These are phyloP conservation scores for Ctenicera cuprea DNA, from an alignment of 2,888 invertebrate genomes.

Conservation along the genomic window DNA sequence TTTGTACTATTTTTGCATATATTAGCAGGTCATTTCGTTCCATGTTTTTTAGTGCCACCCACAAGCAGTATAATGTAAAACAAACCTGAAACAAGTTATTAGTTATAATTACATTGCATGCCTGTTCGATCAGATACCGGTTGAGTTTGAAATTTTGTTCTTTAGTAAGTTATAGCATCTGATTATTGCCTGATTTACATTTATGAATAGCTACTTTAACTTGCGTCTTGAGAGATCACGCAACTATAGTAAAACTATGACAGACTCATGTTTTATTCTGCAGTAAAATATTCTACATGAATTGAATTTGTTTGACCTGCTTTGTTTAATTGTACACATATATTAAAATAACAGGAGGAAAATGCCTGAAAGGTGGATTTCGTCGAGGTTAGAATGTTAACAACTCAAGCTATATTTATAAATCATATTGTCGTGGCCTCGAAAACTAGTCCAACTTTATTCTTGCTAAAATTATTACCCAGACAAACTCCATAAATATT, in stretches of 20 bases:
- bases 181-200: constrained; percentile 70
- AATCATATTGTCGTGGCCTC: neutral
- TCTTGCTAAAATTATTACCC: too few species aligned
- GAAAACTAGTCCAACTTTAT: neutral
- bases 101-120: constrained; percentile 72
- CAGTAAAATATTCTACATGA: constrained; percentile 40
- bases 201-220: constrained; percentile 63
- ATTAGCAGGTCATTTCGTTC: constrained; percentile 41
- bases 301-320: constrained; percentile 41
- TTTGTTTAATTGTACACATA: constrained; percentile 38
- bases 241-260: constrained; percentile 64
- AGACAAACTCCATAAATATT: too few species aligned
- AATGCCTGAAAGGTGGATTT: constrained; percentile 4
- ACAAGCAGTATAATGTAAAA: constrained; percentile 51
- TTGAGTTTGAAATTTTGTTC: constrained; percentile 69
- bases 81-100: constrained; percentile 69
- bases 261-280: constrained; percentile 64
- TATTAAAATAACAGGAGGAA: constrained; percentile 25
- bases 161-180: constrained; percentile 71
- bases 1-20: constrained; percentile 27
- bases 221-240: constrained; percentile 61
- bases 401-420: constrained; percentile 1
- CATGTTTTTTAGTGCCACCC: constrained; percentile 44
- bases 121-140: constrained; percentile 62
- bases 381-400: constrained; percentile 10